Conservation (phyloP, 2,888 invertebrate genomes). For the Protula sp. region DNA sequence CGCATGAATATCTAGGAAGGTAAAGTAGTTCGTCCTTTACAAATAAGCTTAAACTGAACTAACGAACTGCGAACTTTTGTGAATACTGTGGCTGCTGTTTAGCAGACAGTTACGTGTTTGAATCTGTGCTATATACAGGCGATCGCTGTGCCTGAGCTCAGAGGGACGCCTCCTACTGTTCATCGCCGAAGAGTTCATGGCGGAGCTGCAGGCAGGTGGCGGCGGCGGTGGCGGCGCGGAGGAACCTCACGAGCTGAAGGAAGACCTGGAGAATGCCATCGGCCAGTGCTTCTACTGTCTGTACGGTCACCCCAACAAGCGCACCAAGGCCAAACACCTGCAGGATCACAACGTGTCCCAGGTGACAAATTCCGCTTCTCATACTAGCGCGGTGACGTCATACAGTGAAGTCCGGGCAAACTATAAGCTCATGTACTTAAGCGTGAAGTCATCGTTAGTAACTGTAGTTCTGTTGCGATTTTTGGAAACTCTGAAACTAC, state of each 20-base stretch:
- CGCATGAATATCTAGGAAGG: slow-evolving; percentile 76
- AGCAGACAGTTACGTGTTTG: too few relatives aligned
- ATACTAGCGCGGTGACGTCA: too few relatives aligned
- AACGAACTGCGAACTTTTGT: background rate
- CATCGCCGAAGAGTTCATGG: slow-evolving; percentile 65
- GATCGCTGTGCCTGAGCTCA: slow-evolving; percentile 72
- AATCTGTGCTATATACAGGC: slow-evolving; percentile 52
- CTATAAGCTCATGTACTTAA: too few relatives aligned
- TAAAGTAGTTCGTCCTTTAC: too few relatives aligned
- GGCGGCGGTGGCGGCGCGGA: background rate
- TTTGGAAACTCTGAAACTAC: background rate
- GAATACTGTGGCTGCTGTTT: background rate
- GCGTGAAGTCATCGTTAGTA: too few relatives aligned
- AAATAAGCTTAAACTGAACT: background rate
- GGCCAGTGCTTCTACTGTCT: slow-evolving; percentile 84
- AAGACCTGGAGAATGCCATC: slow-evolving; percentile 69
- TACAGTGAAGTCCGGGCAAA: too few relatives aligned
- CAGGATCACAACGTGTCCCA: slow-evolving; percentile 62
- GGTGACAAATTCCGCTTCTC: slow-evolving; percentile 3
- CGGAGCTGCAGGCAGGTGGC: slow-evolving; percentile 34
- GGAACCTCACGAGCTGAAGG: slow-evolving; percentile 14
- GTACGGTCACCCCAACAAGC: slow-evolving; percentile 58
- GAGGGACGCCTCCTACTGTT: slow-evolving; percentile 75
- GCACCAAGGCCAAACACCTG: slow-evolving; percentile 61
- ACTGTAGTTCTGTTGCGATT: background rate